phyloP scores from a whole-genome alignment of 2,113 vertebrate species.

The Sisor rabdophorus region DNA sequence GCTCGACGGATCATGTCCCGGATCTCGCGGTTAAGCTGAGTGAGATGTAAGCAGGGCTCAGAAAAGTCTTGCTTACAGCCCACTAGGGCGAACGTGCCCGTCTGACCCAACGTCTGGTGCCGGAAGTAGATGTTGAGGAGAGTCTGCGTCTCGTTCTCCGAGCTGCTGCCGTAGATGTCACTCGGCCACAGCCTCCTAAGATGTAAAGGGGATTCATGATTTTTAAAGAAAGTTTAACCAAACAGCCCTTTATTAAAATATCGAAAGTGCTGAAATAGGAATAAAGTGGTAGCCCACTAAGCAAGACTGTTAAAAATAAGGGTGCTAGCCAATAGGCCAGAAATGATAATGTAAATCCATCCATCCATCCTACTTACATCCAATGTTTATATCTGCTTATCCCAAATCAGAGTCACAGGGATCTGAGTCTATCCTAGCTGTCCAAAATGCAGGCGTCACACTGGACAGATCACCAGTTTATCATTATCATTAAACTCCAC shows the following conservation, averaged over 20 bases:
- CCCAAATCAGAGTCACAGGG: no score
- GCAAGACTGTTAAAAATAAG: no score
- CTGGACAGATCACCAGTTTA: no score
- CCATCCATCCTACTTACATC: no score
- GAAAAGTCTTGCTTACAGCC: slow-evolving; percentile 91
- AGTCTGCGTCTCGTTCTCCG: slow-evolving; percentile 90
- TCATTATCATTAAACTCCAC: no score
- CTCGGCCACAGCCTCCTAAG: slow-evolving; percentile 89
- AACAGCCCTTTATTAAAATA: not conserved
- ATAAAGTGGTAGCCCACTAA: not conserved
- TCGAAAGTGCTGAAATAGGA: not conserved
- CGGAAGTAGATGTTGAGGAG: slow-evolving; percentile 95
- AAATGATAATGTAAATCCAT: no score
- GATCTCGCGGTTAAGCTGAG: slow-evolving; percentile 91
- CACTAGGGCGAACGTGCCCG: slow-evolving; percentile 90
- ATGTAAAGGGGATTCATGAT: not conserved
- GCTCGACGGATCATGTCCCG: slow-evolving; percentile 87
- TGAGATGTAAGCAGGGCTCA: slow-evolving; percentile 85
- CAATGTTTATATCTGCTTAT: no score
- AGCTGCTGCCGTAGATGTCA: slow-evolving; percentile 89
- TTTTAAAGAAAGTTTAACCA: not conserved
- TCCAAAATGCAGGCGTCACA: no score
- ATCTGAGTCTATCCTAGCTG: no score
- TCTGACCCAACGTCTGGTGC: slow-evolving; percentile 93
- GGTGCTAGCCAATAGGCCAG: no score